Evolutionary conservation across 1,140 invertebrate genomes (phyloP), one percentile per base, ranked within the genome.

Genomic region (Leptopilina boulardi): DNA sequence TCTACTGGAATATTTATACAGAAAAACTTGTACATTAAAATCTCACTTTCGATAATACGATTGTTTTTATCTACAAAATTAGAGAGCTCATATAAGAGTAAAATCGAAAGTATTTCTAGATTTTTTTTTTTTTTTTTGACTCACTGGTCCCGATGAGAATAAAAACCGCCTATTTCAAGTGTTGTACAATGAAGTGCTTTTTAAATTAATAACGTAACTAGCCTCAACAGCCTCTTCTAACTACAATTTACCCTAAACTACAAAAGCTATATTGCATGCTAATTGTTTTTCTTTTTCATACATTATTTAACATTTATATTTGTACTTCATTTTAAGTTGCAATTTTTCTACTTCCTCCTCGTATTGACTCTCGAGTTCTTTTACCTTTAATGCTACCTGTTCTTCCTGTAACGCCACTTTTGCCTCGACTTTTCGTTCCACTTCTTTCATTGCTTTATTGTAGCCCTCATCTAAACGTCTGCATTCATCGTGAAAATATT

Each of bases 181-280:
- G 85, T 87, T 89, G 82, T 89, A 89, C 85, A 87, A 89, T 89
- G 85, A 87, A 83, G 84, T 88, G 87, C 85, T 87, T n/a, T n/a
- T 88, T 85, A 84, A 86, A 81, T 89, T 87, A 88, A 83, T 86
- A 84, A 84, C 23, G 23, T 88, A 88, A 87, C 86, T 88, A 89
- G 89, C 88, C 89, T 90, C 89, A 87, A 85, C 88, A 89, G 89
- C 88, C 89, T 90, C 89, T 90, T 87, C 85, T 89, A 89, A 87
- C 77, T 88, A 85, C 83, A 80, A 56, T 83, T 84, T 82, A 84
- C 72, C 76, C 83, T 87, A 87, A 75, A 73, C 84, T 85, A 85
- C 75, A 66, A 85, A 87, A 87, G 81, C 80, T 86, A 87, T 89
- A 90, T 88, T 89, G 85, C 85, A 86, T 84, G 84, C 80, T 84